phyloP scores from a whole-genome alignment of 2,113 vertebrate species.

The Geothlypis trichas region DNA sequence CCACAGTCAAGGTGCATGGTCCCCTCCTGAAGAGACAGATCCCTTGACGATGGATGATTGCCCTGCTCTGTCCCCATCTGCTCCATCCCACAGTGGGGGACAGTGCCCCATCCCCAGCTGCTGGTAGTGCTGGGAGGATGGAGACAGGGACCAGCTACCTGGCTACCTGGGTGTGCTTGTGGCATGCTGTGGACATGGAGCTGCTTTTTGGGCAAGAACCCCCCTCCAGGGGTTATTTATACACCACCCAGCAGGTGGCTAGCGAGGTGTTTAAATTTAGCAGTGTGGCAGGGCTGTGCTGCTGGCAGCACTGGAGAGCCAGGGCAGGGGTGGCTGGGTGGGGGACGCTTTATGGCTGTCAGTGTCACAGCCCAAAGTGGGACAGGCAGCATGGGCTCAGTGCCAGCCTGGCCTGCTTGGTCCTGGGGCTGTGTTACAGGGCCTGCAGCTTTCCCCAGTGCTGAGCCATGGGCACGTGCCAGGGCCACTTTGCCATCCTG shows the following conservation, averaged over 20 bases:
- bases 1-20: not conserved
- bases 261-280: not conserved
- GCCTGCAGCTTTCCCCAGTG: accelerated
- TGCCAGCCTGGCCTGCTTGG: not conserved
- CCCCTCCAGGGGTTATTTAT: not conserved
- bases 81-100: accelerated
- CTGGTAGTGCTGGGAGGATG: not conserved
- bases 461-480: accelerated
- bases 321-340: accelerated
- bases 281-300: not conserved
- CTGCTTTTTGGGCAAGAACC: not conserved
- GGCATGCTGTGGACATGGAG: not conserved
- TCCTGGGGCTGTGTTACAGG: not conserved
- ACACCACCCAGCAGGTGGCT: not conserved
- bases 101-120: not conserved
- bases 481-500: not conserved
- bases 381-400: accelerated
- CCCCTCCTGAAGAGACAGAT: not conserved
- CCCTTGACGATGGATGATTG: accelerated
- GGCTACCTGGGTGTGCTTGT: not conserved
- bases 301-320: accelerated
- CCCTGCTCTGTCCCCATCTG: accelerated
- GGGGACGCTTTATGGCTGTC: not conserved
- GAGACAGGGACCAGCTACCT: not conserved
- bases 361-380: not conserved